Percentiles rank a stretch among this genome's conserved stretches.
phyloP scores from a whole-genome alignment of 2,888 invertebrate genomes.

The Cephus runcator region DNA sequence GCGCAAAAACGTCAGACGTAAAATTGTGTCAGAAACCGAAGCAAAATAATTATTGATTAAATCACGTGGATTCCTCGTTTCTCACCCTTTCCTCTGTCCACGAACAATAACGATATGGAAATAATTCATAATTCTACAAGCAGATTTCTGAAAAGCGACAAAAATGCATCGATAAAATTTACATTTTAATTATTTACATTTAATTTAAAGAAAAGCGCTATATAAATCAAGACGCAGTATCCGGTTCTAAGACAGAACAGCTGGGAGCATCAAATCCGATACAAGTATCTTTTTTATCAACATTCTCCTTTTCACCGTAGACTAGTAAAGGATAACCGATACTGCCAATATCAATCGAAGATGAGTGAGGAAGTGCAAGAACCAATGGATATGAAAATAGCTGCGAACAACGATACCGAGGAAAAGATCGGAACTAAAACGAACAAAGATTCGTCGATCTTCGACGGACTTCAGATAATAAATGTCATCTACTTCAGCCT shows the following conservation, averaged over 20 bases:
- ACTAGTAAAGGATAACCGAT: neutral
- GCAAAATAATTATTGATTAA: neutral
- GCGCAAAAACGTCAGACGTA: no score
- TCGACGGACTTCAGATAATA: slow-evolving; percentile 1
- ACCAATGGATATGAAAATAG: no score
- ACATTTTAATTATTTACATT: no score
- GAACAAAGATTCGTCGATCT: neutral
- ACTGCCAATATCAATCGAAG: neutral
- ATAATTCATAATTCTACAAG: neutral
- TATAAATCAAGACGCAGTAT: neutral
- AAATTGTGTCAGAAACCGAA: no score
- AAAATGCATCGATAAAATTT: no score
- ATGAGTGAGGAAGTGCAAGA: neutral
- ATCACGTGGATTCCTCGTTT: no score
- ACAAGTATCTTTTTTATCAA: neutral
- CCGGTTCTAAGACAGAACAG: neutral
- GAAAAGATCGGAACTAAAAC: neutral
- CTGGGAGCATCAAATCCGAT: neutral
- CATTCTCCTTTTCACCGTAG: neutral
- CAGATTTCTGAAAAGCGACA: no score
- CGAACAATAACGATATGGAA: neutral
- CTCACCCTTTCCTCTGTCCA: neutral
- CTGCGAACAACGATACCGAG: neutral
- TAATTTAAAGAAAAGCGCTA: neutral
- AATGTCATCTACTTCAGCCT: neutral